phyloP scores from a whole-genome alignment of 1,140 invertebrate genomes.

The Drosophila pseudoobscura region DNA sequence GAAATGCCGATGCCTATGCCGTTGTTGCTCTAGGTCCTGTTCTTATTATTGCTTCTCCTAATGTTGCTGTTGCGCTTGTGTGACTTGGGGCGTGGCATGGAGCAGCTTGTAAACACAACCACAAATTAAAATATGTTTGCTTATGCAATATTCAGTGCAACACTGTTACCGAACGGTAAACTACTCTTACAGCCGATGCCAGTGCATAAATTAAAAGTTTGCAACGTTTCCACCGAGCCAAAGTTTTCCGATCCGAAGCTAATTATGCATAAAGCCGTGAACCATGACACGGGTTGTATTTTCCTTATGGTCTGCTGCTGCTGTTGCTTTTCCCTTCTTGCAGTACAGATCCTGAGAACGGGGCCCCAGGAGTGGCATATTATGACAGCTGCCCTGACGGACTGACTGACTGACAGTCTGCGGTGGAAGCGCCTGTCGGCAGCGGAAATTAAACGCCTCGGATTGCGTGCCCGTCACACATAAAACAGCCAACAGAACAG shows the following conservation, averaged over 20 bases:
- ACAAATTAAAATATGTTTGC: slow-evolving; percentile 80
- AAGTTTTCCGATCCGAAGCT: slow-evolving; percentile 62
- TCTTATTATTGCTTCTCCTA: slow-evolving; percentile 26
- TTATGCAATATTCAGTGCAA: slow-evolving; percentile 51
- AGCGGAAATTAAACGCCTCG: slow-evolving; percentile 75
- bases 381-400: slow-evolving; percentile 68
- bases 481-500: slow-evolving; percentile 57
- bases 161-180: slow-evolving; percentile 47
- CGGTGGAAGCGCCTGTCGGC: slow-evolving; percentile 52
- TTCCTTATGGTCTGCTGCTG: slow-evolving; percentile 66
- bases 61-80: slow-evolving; percentile 45
- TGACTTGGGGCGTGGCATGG: slow-evolving; percentile 63
- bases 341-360: not conserved
- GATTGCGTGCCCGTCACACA: slow-evolving; percentile 62
- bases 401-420: slow-evolving; percentile 43
- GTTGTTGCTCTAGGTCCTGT: slow-evolving; percentile 23
- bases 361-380: slow-evolving; percentile 26
- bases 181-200: slow-evolving; percentile 30
- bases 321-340: not conserved
- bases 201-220: slow-evolving; percentile 75
- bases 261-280: slow-evolving; percentile 73
- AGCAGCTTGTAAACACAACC: slow-evolving; percentile 72
- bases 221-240: slow-evolving; percentile 48
- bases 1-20: slow-evolving; percentile 31
- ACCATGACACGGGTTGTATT: slow-evolving; percentile 54